Evolutionary conservation across 2,888 invertebrate species (phyloP).

Genomic region (Noctua janthe): DNA sequence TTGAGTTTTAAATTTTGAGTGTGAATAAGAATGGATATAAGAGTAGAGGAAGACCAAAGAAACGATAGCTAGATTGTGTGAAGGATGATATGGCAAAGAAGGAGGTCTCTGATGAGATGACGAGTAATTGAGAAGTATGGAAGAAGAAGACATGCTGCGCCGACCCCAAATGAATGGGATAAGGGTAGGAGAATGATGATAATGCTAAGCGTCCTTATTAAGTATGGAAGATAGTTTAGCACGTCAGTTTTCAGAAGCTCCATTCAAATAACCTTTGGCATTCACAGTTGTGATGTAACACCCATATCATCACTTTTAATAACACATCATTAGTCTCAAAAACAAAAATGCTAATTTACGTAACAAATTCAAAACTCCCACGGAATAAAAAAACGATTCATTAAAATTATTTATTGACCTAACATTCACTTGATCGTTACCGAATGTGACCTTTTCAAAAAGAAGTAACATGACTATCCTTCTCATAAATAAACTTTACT

Average conservation of each 20-base stretch:
- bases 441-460: slow-evolving; percentile 36
- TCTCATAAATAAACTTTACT: slow-evolving; percentile 14
- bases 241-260: background rate
- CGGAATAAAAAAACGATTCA: slow-evolving; percentile 17
- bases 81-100: no score
- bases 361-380: slow-evolving; percentile 21
- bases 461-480: slow-evolving; percentile 23
- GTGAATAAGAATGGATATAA: no score
- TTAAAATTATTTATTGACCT: slow-evolving; percentile 15
- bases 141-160: no score
- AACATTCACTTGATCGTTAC: background rate
- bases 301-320: slow-evolving; percentile 6
- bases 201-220: no score
- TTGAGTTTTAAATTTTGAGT: no score
- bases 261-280: background rate
- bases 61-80: no score
- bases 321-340: slow-evolving; percentile 13
- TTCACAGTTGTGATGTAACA: slow-evolving; percentile 22
- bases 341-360: background rate
- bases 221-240: no score
- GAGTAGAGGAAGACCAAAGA: no score
- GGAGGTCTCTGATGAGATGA: no score
- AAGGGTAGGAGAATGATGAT: no score
- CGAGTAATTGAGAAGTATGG: no score
- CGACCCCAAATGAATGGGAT: no score